phyloP scores from a whole-genome alignment of 2,888 invertebrate genomes.

The Limnephilus rhombicus region DNA sequence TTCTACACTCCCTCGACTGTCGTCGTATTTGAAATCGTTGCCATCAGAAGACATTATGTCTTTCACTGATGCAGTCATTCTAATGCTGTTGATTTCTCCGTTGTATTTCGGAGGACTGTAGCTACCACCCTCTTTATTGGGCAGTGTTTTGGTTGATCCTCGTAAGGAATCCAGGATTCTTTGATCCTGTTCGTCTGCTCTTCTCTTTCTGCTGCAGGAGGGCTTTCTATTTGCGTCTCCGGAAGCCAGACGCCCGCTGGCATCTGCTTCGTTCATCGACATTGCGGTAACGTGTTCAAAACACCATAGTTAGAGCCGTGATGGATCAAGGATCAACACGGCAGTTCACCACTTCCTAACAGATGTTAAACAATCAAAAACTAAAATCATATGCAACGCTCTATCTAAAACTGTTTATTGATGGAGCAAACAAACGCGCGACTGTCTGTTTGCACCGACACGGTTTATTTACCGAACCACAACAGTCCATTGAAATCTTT shows the following conservation, averaged over 20 bases:
- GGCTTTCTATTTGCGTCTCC: slow-evolving; percentile 53
- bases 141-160: neutral
- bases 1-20: slow-evolving; percentile 51
- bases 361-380: slow-evolving; percentile 17
- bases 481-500: slow-evolving; percentile 29
- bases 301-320: slow-evolving; percentile 21
- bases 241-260: slow-evolving; percentile 46
- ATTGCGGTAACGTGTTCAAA: slow-evolving; percentile 12
- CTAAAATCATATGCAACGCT: slow-evolving; percentile 19
- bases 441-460: slow-evolving; percentile 35
- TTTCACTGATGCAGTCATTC: neutral
- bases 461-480: slow-evolving; percentile 19
- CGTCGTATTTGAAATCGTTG: slow-evolving; percentile 56
- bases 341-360: slow-evolving; percentile 23
- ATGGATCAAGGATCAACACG: slow-evolving; percentile 20
- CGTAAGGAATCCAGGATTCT: neutral
- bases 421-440: slow-evolving; percentile 7
- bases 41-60: slow-evolving; percentile 22
- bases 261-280: slow-evolving; percentile 14
- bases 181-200: neutral
- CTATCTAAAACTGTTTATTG: slow-evolving; percentile 26
- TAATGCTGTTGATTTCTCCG: neutral
- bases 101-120: neutral
- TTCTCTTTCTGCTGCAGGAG: slow-evolving; percentile 56
- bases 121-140: neutral